A percentile compares a stretch with the other conserved stretches of the same genome.
These are phyloP conservation scores for Pegea sp. DNA, from an alignment of 23 tunicate genomes.

Conservation along the genomic window DNA sequence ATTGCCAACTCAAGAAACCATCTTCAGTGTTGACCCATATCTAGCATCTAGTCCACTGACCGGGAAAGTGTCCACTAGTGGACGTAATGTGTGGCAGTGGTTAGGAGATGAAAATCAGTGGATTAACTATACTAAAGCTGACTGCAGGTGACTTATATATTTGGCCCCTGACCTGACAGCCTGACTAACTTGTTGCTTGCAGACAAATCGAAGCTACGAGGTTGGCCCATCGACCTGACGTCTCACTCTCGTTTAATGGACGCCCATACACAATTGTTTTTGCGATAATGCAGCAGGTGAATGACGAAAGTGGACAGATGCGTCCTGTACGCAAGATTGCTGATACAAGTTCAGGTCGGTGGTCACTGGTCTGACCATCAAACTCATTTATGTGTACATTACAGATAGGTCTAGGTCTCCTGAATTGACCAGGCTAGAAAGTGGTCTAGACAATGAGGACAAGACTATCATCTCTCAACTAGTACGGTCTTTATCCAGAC, in stretches of 20 bases:
- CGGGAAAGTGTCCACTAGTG: constrained; percentile 2
- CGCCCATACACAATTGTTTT: constrained; percentile 39
- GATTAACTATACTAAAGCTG: constrained; percentile 47
- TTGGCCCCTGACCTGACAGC: no score
- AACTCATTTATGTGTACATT: no score
- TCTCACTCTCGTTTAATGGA: constrained; percentile 19
- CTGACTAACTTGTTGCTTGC: neutral
- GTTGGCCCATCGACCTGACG: constrained; percentile 44
- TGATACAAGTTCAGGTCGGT: no score
- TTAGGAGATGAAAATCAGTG: constrained; percentile 24
- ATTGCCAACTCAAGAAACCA: constrained; percentile 47
- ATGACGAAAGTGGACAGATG: constrained; percentile 53
- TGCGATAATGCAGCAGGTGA: constrained; percentile 50
- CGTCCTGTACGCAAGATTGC: constrained; percentile 27
- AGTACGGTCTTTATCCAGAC: constrained; percentile 35
- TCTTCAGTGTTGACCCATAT: constrained; percentile 36
- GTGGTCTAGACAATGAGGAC: constrained; percentile 28
- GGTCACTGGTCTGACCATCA: no score
- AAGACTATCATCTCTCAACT: constrained; percentile 22
- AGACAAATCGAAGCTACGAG: constrained; percentile 54
- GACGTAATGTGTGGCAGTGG: no score
- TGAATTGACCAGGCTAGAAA: neutral
- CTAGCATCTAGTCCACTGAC: constrained; percentile 5
- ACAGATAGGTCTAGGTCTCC: neutral
- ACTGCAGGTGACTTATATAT: constrained; percentile 19